Evolutionary conservation across 30 jellyfish, hydroid and myxozoan genomes (phyloP).

Genomic region (Hydractinia symbiolongicarpus): DNA sequence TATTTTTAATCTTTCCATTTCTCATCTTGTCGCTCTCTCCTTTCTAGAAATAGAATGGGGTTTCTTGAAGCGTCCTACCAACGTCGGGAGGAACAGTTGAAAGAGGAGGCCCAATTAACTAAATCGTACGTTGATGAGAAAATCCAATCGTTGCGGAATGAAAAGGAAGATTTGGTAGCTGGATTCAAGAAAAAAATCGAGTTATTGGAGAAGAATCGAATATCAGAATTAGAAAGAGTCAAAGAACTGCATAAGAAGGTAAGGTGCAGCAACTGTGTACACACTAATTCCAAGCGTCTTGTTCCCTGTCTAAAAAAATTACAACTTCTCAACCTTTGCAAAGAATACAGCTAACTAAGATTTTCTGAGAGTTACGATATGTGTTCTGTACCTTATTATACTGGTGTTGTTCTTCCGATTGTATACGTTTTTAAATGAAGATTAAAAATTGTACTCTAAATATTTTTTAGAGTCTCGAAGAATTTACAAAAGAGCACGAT

Average conservation of each 20-base stretch:
- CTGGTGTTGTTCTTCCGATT: too few species aligned
- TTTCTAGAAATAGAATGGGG: conserved; percentile 10
- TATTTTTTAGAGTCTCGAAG: neutral
- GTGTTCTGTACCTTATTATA: too few species aligned
- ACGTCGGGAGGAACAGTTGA: conserved; percentile 64
- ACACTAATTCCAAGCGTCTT: neutral
- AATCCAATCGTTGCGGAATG: conserved; percentile 36
- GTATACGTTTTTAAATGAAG: too few species aligned
- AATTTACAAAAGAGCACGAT: conserved; percentile 51
- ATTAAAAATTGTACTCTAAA: too few species aligned
- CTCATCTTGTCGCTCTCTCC: too few species aligned
- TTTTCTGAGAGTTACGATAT: too few species aligned
- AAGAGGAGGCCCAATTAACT: conserved; percentile 51
- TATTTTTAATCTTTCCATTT: too few species aligned
- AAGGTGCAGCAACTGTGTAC: neutral
- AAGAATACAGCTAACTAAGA: too few species aligned
- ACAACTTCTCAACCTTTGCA: neutral
- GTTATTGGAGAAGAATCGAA: conserved; percentile 37
- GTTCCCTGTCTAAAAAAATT: neutral
- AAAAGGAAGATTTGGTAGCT: conserved; percentile 44
- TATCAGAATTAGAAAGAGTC: conserved; percentile 60
- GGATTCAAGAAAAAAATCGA: conserved; percentile 35
- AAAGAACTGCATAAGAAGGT: conserved; percentile 70
- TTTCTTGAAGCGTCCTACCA: conserved; percentile 72
- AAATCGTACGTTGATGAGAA: conserved; percentile 42